A percentile compares a stretch with the other conserved stretches of the same genome.
These are phyloP conservation scores for Drosophila setosimentum DNA, from an alignment of 2,888 invertebrate genomes.

Conservation along the genomic window DNA sequence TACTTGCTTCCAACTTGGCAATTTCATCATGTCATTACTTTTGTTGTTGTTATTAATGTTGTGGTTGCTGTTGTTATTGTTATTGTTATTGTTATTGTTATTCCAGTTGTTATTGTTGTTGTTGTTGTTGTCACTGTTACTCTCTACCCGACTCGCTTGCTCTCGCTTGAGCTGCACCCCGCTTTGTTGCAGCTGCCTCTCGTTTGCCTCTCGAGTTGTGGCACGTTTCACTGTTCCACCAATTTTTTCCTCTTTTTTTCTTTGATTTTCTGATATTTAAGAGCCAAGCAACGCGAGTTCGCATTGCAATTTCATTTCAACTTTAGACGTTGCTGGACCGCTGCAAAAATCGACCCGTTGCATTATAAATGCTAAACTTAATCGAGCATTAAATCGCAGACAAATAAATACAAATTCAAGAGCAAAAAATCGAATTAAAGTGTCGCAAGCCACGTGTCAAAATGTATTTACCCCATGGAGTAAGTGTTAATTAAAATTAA, in stretches of 20 bases:
- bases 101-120: conserved; percentile 18
- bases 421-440: conserved; percentile 12
- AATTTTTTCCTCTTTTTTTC: conserved; percentile 55
- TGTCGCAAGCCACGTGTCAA: conserved; percentile 25
- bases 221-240: conserved; percentile 68
- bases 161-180: conserved; percentile 12
- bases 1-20: conserved; percentile 61
- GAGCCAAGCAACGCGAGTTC: conserved; percentile 46
- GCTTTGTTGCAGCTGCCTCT: conserved; percentile 44
- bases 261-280: conserved; percentile 75
- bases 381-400: conserved; percentile 8
- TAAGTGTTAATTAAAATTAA: conserved; percentile 71
- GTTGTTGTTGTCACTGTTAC: background rate
- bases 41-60: conserved; percentile 21
- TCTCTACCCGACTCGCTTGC: conserved; percentile 11
- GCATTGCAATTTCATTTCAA: conserved; percentile 70
- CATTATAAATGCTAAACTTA: conserved; percentile 12
- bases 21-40: conserved; percentile 49
- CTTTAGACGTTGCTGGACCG: conserved; percentile 50
- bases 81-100: conserved; percentile 20
- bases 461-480: conserved; percentile 76
- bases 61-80: background rate
- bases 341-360: conserved; percentile 43
- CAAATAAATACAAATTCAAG: conserved; percentile 13
- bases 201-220: conserved; percentile 45